Conservation (phyloP, 1,140 invertebrate species). For the Micrasema minimum region DNA sequence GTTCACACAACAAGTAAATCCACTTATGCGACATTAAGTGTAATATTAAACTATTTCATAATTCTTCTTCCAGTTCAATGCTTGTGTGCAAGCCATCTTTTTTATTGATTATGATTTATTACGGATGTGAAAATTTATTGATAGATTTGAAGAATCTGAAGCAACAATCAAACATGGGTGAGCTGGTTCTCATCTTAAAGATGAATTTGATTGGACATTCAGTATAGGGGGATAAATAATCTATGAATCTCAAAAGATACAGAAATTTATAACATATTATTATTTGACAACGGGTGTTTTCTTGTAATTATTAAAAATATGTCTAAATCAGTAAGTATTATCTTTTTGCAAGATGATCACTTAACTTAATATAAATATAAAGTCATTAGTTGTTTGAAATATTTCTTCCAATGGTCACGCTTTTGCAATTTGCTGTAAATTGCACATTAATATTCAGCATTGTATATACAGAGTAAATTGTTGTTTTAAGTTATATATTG, state of each 20-base stretch:
- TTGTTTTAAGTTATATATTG: neutral
- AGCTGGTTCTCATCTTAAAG: constrained; percentile 52
- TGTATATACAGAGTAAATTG: constrained; percentile 22
- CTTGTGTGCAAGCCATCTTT: too few species aligned
- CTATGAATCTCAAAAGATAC: neutral
- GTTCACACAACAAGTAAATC: too few species aligned
- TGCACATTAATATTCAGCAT: constrained; percentile 22
- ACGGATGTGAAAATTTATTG: neutral
- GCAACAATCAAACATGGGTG: constrained; percentile 47
- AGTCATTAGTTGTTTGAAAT: constrained; percentile 3
- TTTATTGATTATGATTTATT: too few species aligned
- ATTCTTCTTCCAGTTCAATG: too few species aligned
- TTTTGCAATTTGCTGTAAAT: constrained; percentile 18
- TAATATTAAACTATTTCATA: too few species aligned
- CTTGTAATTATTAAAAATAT: too few species aligned
- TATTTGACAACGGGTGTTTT: too few species aligned
- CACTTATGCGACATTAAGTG: too few species aligned
- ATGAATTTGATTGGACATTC: constrained; percentile 45
- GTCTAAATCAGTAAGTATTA: too few species aligned
- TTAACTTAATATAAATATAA: constrained; percentile 1
- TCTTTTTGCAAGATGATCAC: neutral
- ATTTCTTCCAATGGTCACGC: constrained; percentile 19
- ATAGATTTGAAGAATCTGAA: constrained; percentile 21
- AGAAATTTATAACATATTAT: too few species aligned
- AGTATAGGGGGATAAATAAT: neutral